Conservation (phyloP, 2,113 vertebrate genomes). For the Brienomyrus longianalis region DNA sequence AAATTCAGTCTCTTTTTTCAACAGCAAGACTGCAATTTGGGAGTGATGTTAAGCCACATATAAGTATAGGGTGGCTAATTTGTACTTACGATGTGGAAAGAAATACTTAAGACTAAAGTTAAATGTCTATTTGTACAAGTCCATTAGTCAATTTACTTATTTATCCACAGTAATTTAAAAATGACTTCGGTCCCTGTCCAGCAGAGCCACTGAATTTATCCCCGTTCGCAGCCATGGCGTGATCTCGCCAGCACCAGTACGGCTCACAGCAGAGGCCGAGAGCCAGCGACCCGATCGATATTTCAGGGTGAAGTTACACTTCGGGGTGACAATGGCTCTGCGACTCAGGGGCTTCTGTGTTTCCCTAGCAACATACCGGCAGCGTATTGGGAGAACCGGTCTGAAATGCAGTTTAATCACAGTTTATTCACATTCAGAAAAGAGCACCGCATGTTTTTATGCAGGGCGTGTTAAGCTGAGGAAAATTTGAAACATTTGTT, state of each 20-base stretch:
- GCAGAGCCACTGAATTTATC: neutral
- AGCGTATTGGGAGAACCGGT: neutral
- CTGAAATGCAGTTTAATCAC: neutral
- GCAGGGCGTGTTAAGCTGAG: neutral
- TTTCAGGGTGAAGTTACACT: constrained; percentile 17
- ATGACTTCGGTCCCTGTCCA: neutral
- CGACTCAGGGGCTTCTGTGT: neutral
- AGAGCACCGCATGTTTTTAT: neutral
- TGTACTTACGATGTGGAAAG: constrained; percentile 53
- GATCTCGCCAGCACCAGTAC: neutral
- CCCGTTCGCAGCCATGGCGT: neutral
- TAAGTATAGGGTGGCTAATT: constrained; percentile 61
- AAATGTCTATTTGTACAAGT: constrained; percentile 59
- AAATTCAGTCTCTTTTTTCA: constrained; percentile 45
- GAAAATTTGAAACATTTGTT: neutral
- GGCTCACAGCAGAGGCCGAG: neutral
- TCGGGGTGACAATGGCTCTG: constrained; percentile 12
- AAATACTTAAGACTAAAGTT: constrained; percentile 56
- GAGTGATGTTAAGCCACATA: constrained; percentile 53
- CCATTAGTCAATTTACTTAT: constrained; percentile 39
- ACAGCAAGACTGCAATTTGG: constrained; percentile 57
- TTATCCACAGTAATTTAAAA: constrained; percentile 42
- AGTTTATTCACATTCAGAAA: neutral
- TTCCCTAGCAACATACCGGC: constrained; percentile 8
- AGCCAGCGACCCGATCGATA: constrained; percentile 1